Base-by-base conservation (phyloP, 2,797 vertebrate species). In the Carapus acus region DNA sequence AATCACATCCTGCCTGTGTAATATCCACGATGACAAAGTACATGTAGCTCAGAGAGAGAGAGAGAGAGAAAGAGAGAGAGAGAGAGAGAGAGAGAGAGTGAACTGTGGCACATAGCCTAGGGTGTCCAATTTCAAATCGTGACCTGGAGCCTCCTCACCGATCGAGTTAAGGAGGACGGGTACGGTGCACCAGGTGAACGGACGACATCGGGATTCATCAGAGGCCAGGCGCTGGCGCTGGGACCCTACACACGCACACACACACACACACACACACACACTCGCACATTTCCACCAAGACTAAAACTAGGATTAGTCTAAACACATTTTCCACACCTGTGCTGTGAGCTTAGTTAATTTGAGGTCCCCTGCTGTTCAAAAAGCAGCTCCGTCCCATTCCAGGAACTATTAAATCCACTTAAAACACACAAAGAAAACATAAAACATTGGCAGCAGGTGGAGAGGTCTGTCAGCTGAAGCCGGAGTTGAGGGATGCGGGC, bases 121-220 rank as follows among this genome's bases (percentile, higher is more conserved):
- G 48, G 72, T 58, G 16, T 44, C 72, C 58, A 72, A 71, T 69
- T 76, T 75, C 14, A 67, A 67, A 63, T 51, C 3, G 6, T 33
- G 69, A 67, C 78, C 78, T 60, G 31, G 56, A 63, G 69, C 57
- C 62, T 74, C 41, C 34, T 52, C 55, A 45, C 74, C 77, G 70
- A 81, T 81, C 66, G 56, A 52, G 67, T 81, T 80, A 80, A 63
- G 60, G 37, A 54, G 53, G 59, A 48, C 59, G 7, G 56, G 56
- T 62, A 50, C 51, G 43, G 61, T 48, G 65, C 62, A 76, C 58
- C 79, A 80, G 62, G 73, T 74, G 72, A 78, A 69, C 47, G 18
- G 56, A 70, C 43, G 62, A 59, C 43, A 51, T 34, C 15, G 39
- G 37, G 54, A 57, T 69, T 55, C 67, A 71, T 54, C 54, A 17